A percentile compares a stretch with the other conserved stretches of the same genome.
phyloP scores from a whole-genome alignment of 1,140 invertebrate species.

The Rhagoletis zephyria region DNA sequence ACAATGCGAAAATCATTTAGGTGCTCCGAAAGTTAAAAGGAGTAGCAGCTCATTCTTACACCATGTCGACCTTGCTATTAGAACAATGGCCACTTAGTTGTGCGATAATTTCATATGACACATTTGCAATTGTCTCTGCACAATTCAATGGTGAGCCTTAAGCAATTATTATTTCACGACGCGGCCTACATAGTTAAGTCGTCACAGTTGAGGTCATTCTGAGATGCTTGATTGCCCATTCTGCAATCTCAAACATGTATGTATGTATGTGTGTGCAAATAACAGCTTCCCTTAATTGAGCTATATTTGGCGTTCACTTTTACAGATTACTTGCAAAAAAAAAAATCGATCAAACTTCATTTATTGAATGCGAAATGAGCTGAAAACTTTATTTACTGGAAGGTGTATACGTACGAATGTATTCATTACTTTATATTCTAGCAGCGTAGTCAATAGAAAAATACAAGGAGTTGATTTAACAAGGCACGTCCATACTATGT shows the following conservation, averaged over 20 bases:
- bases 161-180: too few species aligned
- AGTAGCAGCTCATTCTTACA: too few species aligned
- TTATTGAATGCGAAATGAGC: constrained; percentile 15
- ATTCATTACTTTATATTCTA: constrained; percentile 9
- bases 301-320: not conserved
- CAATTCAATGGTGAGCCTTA: too few species aligned
- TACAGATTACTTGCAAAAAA: not conserved
- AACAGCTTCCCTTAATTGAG: not conserved
- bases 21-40: too few species aligned
- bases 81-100: too few species aligned
- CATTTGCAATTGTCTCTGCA: too few species aligned
- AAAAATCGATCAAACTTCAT: not conserved
- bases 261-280: not conserved
- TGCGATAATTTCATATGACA: too few species aligned
- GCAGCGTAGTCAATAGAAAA: not conserved
- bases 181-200: too few species aligned
- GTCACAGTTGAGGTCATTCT: not conserved
- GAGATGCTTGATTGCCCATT: not conserved
- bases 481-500: not conserved
- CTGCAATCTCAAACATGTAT: not conserved
- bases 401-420: not conserved
- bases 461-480: not conserved
- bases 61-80: too few species aligned
- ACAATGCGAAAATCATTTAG: too few species aligned
- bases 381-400: not conserved